Evolutionary conservation across 2,113 vertebrate genomes (phyloP).

Genomic region (Aix galericulata): DNA sequence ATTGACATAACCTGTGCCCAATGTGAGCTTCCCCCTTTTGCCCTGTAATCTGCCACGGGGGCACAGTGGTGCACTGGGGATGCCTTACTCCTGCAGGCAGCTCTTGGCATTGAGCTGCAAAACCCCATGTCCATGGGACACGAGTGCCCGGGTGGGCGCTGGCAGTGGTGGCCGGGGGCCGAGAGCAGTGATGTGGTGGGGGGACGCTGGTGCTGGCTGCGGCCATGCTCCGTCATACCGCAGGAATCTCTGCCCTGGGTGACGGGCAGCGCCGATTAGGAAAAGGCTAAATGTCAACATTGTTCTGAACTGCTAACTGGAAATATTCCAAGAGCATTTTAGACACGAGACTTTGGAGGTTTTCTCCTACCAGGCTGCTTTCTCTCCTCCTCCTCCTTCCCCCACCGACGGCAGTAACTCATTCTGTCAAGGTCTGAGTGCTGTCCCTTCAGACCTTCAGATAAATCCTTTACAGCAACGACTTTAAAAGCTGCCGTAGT

Average conservation of each 20-base stretch:
- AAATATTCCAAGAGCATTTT: conserved; percentile 62
- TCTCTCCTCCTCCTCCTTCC: not conserved
- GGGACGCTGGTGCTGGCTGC: not conserved
- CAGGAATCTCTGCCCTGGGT: conserved; percentile 66
- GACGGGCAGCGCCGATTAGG: conserved; percentile 59
- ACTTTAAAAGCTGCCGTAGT: conserved; percentile 42
- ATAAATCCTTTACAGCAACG: conserved; percentile 55
- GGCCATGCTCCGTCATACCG: conserved; percentile 22
- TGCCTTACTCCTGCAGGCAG: not conserved
- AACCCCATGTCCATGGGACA: not conserved
- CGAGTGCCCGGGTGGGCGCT: not conserved
- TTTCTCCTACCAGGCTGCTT: conserved; percentile 56
- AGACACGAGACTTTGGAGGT: conserved; percentile 38
- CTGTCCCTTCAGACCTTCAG: conserved; percentile 59
- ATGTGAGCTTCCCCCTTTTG: not conserved
- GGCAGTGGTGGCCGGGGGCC: not conserved
- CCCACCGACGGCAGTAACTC: conserved; percentile 27
- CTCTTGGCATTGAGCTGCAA: not conserved
- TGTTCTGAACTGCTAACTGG: conserved; percentile 70
- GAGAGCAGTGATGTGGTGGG: not conserved
- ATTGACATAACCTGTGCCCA: not conserved
- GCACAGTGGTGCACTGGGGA: rapidly evolving
- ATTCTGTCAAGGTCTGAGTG: conserved; percentile 62
- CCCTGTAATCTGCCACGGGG: not conserved
- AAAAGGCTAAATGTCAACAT: conserved; percentile 74